Evolutionary conservation across 2,888 invertebrate genomes (phyloP).

Genomic region (Cephus nigrinus): DNA sequence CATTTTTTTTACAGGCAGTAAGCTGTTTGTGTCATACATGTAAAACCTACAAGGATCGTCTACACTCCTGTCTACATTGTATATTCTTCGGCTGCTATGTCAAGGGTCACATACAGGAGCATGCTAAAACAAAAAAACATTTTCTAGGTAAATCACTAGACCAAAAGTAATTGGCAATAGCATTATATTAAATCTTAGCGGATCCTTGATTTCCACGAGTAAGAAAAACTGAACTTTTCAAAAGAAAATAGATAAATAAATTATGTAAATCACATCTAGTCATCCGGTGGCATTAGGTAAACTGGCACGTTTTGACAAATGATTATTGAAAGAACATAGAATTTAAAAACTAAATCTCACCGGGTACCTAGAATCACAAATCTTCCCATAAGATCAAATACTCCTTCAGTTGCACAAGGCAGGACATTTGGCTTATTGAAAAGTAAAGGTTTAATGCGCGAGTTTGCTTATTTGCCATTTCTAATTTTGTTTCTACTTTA

Average conservation of each 20-base stretch:
- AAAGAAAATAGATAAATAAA: neutral
- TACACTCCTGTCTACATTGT: slow-evolving; percentile 89
- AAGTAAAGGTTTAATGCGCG: neutral
- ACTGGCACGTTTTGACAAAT: neutral
- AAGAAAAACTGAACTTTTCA: neutral
- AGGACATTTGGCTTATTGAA: neutral
- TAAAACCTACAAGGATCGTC: slow-evolving; percentile 80
- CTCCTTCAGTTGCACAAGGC: neutral
- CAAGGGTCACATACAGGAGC: slow-evolving; percentile 86
- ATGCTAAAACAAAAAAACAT: slow-evolving; percentile 85
- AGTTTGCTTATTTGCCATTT: neutral
- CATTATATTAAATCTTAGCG: neutral
- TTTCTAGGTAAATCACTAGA: slow-evolving; percentile 70
- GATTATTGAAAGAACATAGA: neutral
- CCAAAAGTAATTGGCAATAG: neutral
- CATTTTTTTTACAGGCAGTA: slow-evolving; percentile 73
- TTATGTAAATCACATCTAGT: neutral
- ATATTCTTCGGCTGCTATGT: slow-evolving; percentile 92
- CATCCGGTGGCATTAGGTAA: neutral
- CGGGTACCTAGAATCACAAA: neutral
- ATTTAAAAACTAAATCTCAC: neutral
- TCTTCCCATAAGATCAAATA: neutral
- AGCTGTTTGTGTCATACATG: slow-evolving; percentile 87
- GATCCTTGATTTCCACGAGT: neutral
- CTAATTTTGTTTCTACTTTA: slow-evolving; percentile 29